A percentile compares a stretch with the other conserved stretches of the same genome.
Conservation (phyloP, 2,888 invertebrate species). For the Copidosoma aretas region DNA sequence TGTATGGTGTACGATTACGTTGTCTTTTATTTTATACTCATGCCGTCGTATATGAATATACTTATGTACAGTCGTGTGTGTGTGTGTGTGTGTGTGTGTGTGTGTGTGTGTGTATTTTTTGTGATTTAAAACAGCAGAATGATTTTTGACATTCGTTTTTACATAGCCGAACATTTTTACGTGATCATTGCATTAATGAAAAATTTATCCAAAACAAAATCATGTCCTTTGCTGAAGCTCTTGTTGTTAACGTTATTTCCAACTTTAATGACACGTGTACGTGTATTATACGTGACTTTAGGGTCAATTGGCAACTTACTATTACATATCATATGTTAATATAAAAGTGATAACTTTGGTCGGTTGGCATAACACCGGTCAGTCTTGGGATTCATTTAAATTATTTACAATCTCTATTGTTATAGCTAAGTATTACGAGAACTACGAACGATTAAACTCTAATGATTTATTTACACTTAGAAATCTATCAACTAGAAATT, state of each 20-base stretch:
- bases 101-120: no score
- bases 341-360: conserved; percentile 55
- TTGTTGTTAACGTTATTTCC: no score
- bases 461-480: conserved; percentile 47
- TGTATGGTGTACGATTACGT: conserved; percentile 44
- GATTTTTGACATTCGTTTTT: no score
- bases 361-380: conserved; percentile 61
- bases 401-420: conserved; percentile 43
- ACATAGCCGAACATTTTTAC: no score
- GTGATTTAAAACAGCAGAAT: no score
- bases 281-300: no score
- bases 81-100: no score
- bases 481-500: conserved; percentile 25
- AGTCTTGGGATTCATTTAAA: conserved; percentile 59
- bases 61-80: no score
- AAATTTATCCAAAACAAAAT: no score
- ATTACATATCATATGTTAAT: conserved; percentile 26
- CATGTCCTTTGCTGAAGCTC: no score
- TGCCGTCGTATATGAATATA: conserved; percentile 36
- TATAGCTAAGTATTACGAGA: conserved; percentile 28
- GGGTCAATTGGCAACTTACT: conserved; percentile 11
- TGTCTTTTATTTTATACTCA: conserved; percentile 37
- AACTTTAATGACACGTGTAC: no score
- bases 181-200: no score
- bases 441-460: conserved; percentile 37